Evolutionary conservation across 2,113 vertebrate species (phyloP).

Genomic region (Nycticorax nycticorax): DNA sequence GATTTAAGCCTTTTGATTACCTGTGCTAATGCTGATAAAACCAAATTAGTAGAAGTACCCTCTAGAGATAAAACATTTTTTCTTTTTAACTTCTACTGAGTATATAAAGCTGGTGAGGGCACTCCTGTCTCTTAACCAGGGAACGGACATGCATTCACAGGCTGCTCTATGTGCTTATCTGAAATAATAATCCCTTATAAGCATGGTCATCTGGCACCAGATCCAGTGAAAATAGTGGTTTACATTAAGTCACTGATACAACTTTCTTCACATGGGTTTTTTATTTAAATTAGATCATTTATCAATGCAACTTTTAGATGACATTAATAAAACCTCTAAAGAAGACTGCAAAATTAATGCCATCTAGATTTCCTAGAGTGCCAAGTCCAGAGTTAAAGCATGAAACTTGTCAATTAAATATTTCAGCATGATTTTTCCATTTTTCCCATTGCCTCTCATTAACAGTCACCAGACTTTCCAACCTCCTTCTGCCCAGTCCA

Average conservation of each 20-base stretch:
- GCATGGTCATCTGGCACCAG: no score
- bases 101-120: not conserved
- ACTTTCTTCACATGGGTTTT: not conserved
- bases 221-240: not conserved
- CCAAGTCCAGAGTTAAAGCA: not conserved
- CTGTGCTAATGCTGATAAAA: not conserved
- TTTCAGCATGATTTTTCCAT: not conserved
- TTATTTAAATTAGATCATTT: not conserved
- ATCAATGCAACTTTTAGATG: not conserved
- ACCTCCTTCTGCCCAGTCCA: not conserved
- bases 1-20: not conserved
- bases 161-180: not conserved
- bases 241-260: not conserved
- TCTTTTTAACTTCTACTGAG: not conserved
- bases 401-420: not conserved
- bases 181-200: not conserved
- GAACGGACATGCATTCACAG: not conserved
- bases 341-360: not conserved
- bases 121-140: not conserved
- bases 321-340: not conserved
- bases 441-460: not conserved
- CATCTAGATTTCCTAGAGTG: not conserved
- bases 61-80: not conserved
- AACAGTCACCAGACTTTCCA: not conserved
- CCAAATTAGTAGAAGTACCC: fast-evolving